phyloP scores from a whole-genome alignment of 2,888 invertebrate genomes.

The Melinaea menophilus region DNA sequence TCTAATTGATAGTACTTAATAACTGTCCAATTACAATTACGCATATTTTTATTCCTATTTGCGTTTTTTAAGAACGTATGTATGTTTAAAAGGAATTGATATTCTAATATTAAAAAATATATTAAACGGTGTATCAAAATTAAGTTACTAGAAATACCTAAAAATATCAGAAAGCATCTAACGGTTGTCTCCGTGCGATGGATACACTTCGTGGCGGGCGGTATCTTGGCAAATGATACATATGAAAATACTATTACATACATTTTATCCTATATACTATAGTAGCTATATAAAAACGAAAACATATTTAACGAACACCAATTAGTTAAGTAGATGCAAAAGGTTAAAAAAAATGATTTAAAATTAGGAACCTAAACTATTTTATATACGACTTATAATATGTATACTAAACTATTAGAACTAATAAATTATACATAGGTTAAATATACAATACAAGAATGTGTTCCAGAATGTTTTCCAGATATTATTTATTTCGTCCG shows the following conservation, averaged over 20 bases:
- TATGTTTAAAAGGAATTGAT: neutral
- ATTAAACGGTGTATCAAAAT: neutral
- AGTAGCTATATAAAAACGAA: constrained; percentile 31
- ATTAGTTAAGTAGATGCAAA: constrained; percentile 64
- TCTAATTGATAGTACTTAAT: neutral
- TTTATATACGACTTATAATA: constrained; percentile 45
- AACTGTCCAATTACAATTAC: constrained; percentile 3
- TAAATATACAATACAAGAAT: constrained; percentile 46
- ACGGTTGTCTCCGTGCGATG: too few species aligned
- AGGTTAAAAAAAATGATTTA: constrained; percentile 40
- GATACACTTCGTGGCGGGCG: neutral
- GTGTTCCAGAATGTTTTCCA: constrained; percentile 74
- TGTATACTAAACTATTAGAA: constrained; percentile 34
- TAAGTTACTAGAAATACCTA: too few species aligned
- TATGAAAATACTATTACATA: constrained; percentile 4
- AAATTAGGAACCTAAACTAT: constrained; percentile 39
- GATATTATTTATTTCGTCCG: constrained; percentile 49
- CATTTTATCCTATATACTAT: constrained; percentile 21
- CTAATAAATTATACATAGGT: constrained; percentile 32
- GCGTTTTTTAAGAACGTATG: neutral
- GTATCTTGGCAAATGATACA: neutral
- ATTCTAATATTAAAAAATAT: neutral
- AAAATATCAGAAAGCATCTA: too few species aligned
- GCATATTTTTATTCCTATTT: constrained; percentile 1
- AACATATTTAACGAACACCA: constrained; percentile 71